Base-by-base conservation (phyloP, 2,888 invertebrate species). In the Andrena fulva region DNA sequence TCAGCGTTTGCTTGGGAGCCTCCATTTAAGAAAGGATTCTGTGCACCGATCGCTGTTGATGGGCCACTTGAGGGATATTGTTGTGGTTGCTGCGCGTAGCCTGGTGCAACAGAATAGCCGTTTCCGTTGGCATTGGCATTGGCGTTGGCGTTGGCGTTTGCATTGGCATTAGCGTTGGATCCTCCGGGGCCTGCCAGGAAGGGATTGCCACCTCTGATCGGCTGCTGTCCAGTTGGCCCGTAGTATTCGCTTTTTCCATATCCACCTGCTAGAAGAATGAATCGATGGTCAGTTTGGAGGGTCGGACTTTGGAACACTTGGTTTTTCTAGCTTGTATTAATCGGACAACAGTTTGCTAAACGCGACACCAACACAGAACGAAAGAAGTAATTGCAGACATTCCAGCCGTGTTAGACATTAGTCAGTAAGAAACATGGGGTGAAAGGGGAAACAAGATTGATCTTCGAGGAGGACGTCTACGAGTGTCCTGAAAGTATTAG, bases 71-170 rank as follows among this genome's bases (percentile, higher is more conserved):
- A 6, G 10, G 74, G 60, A n/a, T 68, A 60, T 12, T 54, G 24
- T 6, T 24, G 29, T 8, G 35, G 70, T 31, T 52, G 70, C 16
- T 20, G 69, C 1, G 4, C 2, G 48, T 71, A 71, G 33, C 20
- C 29, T 6, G 69, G 35, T n/a, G 54, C 24, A 8, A n/a, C 35
- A 20, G 54, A n/a, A n/a, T 56, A 56, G 1, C 66, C 71, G 12
- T 83, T 77, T 35, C 73, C 80, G 54, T 73, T 73, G 24, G 52
- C 78, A 2, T 10, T 54, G 4, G 79, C 79, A 7, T 79, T 73
- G 6, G 84, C 82, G 24, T 79, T 82, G 0, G 87, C 87, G n/a
- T 74, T 72, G 7, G 85, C 86, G 7, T 74, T 69, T 0, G 84
- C 82, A 7, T 78, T 74, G 33, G 84, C 78, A 33, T 71, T 79